phyloP scores from a whole-genome alignment of 2,113 vertebrate species.

The Zapornia atra region DNA sequence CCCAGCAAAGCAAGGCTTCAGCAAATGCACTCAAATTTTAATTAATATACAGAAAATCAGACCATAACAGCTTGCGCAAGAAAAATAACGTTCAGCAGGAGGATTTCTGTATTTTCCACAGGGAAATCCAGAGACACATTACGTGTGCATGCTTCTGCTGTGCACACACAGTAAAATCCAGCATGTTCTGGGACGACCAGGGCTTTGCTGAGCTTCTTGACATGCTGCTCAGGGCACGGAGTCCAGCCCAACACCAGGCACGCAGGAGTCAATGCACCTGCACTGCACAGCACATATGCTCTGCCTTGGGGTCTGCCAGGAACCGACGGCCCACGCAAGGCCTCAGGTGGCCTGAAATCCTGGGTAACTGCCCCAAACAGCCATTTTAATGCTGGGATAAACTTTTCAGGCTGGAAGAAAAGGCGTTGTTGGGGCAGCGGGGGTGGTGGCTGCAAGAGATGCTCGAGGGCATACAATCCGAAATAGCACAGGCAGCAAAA shows the following conservation, averaged over 20 bases:
- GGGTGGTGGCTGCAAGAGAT: not conserved
- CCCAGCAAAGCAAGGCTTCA: not conserved
- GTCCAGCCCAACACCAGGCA: not conserved
- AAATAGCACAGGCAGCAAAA: not conserved
- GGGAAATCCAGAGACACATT: not conserved
- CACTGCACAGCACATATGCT: fast-evolving
- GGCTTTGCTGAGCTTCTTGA: not conserved
- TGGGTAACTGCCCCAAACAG: not conserved
- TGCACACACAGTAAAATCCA: not conserved
- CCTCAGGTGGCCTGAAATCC: not conserved
- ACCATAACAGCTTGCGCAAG: not conserved
- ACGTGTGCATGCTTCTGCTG: not conserved
- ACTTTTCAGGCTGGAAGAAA: not conserved
- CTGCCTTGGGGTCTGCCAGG: fast-evolving
- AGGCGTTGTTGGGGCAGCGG: not conserved
- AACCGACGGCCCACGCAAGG: not conserved
- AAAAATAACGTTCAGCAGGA: not conserved
- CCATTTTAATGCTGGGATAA: not conserved
- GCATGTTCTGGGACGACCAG: not conserved
- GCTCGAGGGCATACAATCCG: fast-evolving
- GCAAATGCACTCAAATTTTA: not conserved
- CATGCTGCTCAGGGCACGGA: fast-evolving
- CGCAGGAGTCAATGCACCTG: not conserved
- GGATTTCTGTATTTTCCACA: not conserved
- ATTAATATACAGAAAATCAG: not conserved